A percentile compares a stretch with the other conserved stretches of the same genome.
phyloP scores from a whole-genome alignment of 2,113 vertebrate genomes.

The Euleptes europaea region DNA sequence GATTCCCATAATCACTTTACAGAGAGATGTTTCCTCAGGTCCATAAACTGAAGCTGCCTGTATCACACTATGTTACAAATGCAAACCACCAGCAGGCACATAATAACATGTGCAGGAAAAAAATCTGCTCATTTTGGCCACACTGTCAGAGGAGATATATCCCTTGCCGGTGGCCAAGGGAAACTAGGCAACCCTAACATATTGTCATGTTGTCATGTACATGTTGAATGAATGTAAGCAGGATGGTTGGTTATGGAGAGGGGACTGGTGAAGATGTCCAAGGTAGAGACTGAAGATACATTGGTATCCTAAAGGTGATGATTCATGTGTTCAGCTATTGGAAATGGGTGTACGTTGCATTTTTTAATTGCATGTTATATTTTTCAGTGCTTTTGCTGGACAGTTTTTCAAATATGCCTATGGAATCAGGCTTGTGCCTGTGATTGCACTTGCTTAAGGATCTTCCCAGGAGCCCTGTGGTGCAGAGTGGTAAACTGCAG shows the following conservation, averaged over 20 bases:
- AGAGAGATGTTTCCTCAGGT: not conserved
- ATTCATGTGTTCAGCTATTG: not conserved
- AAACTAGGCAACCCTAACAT: too few species aligned
- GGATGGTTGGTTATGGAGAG: too few species aligned
- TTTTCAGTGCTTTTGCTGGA: not conserved
- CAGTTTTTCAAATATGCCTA: not conserved
- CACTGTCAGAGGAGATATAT: not conserved
- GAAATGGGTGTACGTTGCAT: not conserved
- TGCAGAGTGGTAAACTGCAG: too few species aligned
- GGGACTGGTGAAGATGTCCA: too few species aligned
- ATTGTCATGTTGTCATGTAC: not conserved
- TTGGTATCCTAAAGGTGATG: too few species aligned
- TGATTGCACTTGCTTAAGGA: too few species aligned
- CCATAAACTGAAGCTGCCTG: not conserved
- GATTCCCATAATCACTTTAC: not conserved
- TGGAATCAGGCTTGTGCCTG: not conserved
- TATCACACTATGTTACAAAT: not conserved
- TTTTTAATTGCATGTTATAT: not conserved
- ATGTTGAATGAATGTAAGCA: not conserved
- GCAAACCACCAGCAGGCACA: not conserved
- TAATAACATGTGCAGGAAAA: not conserved
- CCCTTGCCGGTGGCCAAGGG: too few species aligned
- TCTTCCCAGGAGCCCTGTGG: too few species aligned
- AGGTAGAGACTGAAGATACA: too few species aligned
- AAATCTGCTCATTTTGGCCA: too few species aligned